Conservation (phyloP, 2,888 invertebrate species). For the Sinelater perroti region DNA sequence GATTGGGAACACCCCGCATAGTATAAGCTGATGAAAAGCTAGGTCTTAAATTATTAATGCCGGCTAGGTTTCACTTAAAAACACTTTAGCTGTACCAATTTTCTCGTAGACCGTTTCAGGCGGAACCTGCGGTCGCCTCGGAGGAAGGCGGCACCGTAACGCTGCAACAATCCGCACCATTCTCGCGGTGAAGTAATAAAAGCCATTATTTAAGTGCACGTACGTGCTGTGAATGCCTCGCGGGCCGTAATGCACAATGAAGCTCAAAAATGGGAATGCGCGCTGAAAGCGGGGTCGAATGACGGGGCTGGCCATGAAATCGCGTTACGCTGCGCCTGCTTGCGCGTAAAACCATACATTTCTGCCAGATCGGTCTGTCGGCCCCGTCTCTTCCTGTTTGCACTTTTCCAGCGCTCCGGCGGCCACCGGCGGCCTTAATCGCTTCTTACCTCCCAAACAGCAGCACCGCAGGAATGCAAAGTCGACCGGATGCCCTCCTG, state of each 20-base stretch:
- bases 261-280: conserved; percentile 7
- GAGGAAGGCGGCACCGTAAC: no score
- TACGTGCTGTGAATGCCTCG: not conserved
- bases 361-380: conserved; percentile 1
- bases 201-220: not conserved
- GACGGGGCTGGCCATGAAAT: conserved; percentile 5
- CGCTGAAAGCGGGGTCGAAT: conserved; percentile 11
- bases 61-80: no score
- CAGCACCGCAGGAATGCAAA: no score
- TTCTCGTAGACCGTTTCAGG: no score
- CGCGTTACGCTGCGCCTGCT: not conserved
- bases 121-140: no score
- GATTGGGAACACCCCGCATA: no score
- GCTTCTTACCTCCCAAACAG: no score
- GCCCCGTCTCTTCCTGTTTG: not conserved
- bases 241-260: not conserved
- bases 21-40: no score
- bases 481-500: conserved; percentile 5
- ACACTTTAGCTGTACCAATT: no score
- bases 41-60: no score
- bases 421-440: no score
- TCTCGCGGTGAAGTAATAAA: not conserved
- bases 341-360: not conserved
- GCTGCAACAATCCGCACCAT: not conserved
- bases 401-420: no score